Evolutionary conservation across 1,140 invertebrate genomes (phyloP).

Genomic region (Micrasema minimum): DNA sequence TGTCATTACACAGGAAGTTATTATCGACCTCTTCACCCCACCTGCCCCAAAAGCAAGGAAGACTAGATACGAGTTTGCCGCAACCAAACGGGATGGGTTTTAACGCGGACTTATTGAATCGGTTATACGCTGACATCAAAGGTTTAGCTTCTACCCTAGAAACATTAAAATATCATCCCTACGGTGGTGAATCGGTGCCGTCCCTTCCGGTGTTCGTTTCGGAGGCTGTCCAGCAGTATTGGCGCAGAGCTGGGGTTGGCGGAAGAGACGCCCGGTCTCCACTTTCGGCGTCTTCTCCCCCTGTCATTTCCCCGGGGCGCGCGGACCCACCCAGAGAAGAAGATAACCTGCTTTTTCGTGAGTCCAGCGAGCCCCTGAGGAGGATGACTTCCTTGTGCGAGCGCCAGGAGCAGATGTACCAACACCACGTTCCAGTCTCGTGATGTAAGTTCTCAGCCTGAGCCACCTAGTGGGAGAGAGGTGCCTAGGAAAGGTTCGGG

Average conservation of each 20-base stretch:
- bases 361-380: slow-evolving; percentile 64
- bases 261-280: slow-evolving; percentile 62
- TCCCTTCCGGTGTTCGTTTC: slow-evolving; percentile 61
- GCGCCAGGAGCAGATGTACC: slow-evolving; percentile 66
- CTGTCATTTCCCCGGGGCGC: slow-evolving; percentile 62
- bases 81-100: slow-evolving; percentile 73
- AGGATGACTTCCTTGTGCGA: slow-evolving; percentile 67
- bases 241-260: slow-evolving; percentile 59
- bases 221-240: slow-evolving; percentile 66
- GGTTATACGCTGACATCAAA: slow-evolving; percentile 80
- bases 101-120: slow-evolving; percentile 81
- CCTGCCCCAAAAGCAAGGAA: slow-evolving; percentile 59
- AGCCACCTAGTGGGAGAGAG: slow-evolving; percentile 10
- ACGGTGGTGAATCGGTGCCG: slow-evolving; percentile 60
- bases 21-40: slow-evolving; percentile 77
- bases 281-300: slow-evolving; percentile 64
- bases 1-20: slow-evolving; percentile 87
- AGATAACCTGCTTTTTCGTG: slow-evolving; percentile 66
- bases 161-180: slow-evolving; percentile 61
- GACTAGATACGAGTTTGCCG: slow-evolving; percentile 52
- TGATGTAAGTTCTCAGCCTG: slow-evolving; percentile 59
- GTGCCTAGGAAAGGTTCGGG: slow-evolving; percentile 17
- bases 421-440: slow-evolving; percentile 67
- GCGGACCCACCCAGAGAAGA: slow-evolving; percentile 63
- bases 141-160: slow-evolving; percentile 65